A percentile compares a stretch with the other conserved stretches of the same genome.
Conservation (phyloP, 2,113 vertebrate species). For the Thomomys bottae region DNA sequence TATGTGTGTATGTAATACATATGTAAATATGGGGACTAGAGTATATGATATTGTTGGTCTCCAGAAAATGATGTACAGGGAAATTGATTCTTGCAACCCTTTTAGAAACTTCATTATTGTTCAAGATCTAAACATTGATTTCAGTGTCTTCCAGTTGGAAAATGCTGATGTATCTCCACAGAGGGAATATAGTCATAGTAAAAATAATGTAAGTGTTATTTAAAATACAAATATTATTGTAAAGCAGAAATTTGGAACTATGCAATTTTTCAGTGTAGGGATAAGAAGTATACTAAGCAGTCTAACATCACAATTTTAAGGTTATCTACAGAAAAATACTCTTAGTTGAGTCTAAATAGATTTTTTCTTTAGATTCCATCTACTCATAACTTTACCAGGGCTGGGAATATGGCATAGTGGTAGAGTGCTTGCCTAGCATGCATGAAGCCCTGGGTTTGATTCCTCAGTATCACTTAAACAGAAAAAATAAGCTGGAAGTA, state of each 20-base stretch:
- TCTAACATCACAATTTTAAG: background rate
- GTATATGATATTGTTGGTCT: background rate
- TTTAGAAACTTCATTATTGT: slow-evolving; percentile 5
- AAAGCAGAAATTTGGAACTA: slow-evolving; percentile 10
- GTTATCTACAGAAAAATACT: slow-evolving; percentile 38
- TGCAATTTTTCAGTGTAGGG: background rate
- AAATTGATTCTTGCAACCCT: background rate
- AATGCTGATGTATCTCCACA: background rate
- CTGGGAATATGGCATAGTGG: too few relatives aligned
- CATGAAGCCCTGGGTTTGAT: too few relatives aligned
- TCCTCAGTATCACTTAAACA: too few relatives aligned
- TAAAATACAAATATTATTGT: background rate
- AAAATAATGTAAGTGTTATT: too few relatives aligned
- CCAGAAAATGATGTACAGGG: background rate
- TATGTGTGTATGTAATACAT: too few relatives aligned
- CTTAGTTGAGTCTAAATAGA: slow-evolving; percentile 20
- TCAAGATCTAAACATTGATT: background rate
- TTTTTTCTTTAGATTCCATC: background rate
- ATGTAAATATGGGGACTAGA: background rate
- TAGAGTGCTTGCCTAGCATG: too few relatives aligned
- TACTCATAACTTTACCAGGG: too few relatives aligned
- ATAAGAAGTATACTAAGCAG: background rate
- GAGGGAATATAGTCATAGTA: background rate
- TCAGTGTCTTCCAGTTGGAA: background rate
- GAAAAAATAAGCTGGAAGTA: too few relatives aligned